Percentiles rank a stretch among this genome's conserved stretches.
These are phyloP conservation scores for Mylabris sibirica DNA, from an alignment of 2,888 invertebrate species.

Conservation along the genomic window DNA sequence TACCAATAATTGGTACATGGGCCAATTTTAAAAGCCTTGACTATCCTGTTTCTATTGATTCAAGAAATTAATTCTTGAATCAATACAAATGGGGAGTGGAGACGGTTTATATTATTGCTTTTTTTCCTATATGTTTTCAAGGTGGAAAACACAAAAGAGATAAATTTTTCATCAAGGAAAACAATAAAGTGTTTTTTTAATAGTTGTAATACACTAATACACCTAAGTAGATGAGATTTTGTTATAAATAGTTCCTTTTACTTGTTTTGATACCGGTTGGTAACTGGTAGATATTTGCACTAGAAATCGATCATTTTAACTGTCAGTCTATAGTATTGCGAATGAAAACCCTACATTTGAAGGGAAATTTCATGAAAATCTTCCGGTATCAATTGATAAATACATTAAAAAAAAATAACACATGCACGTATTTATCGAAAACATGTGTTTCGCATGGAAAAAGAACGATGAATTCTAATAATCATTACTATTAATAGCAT, in stretches of 20 bases:
- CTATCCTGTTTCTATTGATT: constrained; percentile 1
- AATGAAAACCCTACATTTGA: background rate
- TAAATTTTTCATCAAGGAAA: background rate
- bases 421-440: background rate
- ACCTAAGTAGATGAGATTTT: background rate
- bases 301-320: constrained; percentile 13
- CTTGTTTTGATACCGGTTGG: background rate
- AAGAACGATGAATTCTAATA: background rate
- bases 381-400: background rate
- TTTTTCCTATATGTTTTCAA: background rate
- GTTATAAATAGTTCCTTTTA: background rate
- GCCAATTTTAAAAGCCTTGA: background rate
- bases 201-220: background rate
- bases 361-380: background rate
- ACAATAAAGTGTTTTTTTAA: background rate
- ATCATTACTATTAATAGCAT: constrained; percentile 6
- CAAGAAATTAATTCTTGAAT: constrained; percentile 4
- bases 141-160: background rate
- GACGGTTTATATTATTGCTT: background rate
- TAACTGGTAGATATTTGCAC: constrained; percentile 11
- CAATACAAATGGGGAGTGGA: constrained; percentile 12
- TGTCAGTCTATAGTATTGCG: background rate
- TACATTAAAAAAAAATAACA: background rate
- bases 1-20: background rate
- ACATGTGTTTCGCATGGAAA: background rate